Base-by-base conservation (phyloP, 1,140 invertebrate genomes). In the Euglossa dilemma region DNA sequence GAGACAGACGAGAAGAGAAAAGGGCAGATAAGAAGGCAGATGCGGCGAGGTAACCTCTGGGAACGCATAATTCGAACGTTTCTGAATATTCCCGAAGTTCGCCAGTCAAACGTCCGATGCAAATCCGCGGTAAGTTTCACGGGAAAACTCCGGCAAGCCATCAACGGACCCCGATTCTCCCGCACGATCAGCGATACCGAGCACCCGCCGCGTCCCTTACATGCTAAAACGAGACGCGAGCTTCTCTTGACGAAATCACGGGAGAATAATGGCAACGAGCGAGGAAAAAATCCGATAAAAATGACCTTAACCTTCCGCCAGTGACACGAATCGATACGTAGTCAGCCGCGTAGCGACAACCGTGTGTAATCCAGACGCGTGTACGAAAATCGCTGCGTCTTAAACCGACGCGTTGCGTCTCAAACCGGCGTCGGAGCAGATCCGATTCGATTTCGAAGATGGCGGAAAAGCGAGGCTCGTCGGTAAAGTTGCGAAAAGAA, bases 31-130 rank as follows among this genome's bases (percentile, higher is more conserved):
- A 59, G 16, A 25, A 56, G 16, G 66, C n/a, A 57, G 52, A 57
- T 36, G 63, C 14, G 28, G 16, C 14, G 61, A 52, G 28, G 25
- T 56, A 11, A n/a, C 45, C 54, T 50, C 52, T 71, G 20, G 71
- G 28, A 52, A 23, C n/a, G 45, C 18, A 47, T 59, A 70, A 71
- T 79, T 70, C 67, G 59, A 79, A 50, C 64, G 66, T 9, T 50
- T 18, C 16, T 45, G 66, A 70, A 20, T 71, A 70, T 70, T 36
- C 36, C 6, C 16, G 8, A 78, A 74, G 4, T 47, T 74, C 63
- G 14, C 47, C 12, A 28, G 14, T 43, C 64, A 50, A 52, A 64
- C 63, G 18, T 50, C 28, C 28, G 63, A 76, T 52, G 59, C 43
- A 36, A 59, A 50, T 76, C 23, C 36, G 36, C 36, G 1, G 1